Base-by-base conservation (phyloP, 2,113 vertebrate genomes). In the Oceanodroma tethys region DNA sequence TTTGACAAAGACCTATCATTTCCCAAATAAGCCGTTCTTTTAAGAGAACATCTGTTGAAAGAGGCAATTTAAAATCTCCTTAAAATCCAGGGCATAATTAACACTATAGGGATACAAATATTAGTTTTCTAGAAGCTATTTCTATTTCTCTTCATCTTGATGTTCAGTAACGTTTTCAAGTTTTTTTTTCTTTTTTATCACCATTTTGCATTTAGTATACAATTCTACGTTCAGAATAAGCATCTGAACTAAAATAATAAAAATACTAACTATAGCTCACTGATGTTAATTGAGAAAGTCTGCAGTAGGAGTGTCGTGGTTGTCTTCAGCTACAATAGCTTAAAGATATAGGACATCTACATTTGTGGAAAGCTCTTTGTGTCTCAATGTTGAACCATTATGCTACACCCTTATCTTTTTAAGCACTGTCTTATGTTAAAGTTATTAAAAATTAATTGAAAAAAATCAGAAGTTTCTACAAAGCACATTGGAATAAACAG, bases 31-130 rank as follows among this genome's bases (percentile, higher is more conserved):
- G 96, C 95, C 79, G 73, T 97, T 97, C 90, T 97, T 98, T 97
- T 97, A 98, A 95, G 94, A 97, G 97, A 98, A 88, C 97, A 98
- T 98, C 97, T 98, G 97, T 97, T 98, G 93, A 97, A 98, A 98
- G 94, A 95, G 92, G 96, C 93, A 97, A 97, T 98, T 98, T 98
- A 91, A 96, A 97, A 97, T 97, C 97, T 97, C 96, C 96, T 97
- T 97, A 98, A 98, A 98, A 98, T 97, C 96, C 40, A 78, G 82
- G 96, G 96, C 96, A 96, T 98, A 98, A 98, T 98, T 98, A 98
- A 98, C 96, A 93, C 97, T 98, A 91, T 88, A 92, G 95, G 95
- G 97, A 97, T 97, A 96, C 96, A 97, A 97, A 97, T 98, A 98
- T 97, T 98, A 96, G 97, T 98, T 98, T 98, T 98, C 97, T 97